Conservation (phyloP, 2,888 invertebrate species). For the Cephus rjabovi region DNA sequence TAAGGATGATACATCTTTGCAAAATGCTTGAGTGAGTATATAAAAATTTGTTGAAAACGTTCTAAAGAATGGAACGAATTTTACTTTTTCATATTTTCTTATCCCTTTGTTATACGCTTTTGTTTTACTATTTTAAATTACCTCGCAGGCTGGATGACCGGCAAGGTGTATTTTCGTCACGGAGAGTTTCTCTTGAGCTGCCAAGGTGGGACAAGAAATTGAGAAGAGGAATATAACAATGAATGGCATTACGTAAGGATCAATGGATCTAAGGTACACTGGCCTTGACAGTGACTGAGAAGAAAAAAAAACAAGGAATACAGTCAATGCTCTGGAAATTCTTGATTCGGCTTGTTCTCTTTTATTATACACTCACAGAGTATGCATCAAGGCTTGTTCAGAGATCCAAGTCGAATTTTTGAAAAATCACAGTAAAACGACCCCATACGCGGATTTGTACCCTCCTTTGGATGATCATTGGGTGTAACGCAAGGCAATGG, state of each 20-base stretch:
- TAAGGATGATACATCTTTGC: background rate
- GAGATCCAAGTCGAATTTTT: background rate
- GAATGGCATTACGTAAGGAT: background rate
- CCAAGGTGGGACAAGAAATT: background rate
- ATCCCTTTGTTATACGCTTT: background rate
- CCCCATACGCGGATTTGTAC: background rate
- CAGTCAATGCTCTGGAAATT: background rate
- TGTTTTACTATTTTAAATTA: background rate
- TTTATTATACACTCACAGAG: background rate
- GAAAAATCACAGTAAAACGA: background rate
- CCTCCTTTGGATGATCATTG: conserved; percentile 22
- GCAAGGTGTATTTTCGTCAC: background rate
- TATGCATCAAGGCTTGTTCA: background rate
- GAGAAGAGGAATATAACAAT: background rate
- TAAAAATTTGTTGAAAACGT: background rate
- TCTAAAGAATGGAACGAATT: background rate
- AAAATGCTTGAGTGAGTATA: background rate
- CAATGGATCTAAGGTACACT: background rate
- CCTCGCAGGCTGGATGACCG: background rate
- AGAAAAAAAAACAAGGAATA: background rate
- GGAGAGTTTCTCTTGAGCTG: background rate
- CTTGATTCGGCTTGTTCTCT: background rate
- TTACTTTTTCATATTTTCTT: background rate
- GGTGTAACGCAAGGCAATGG: conserved; percentile 18
- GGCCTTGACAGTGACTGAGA: background rate